Evolutionary conservation across 1,140 invertebrate genomes (phyloP).

Genomic region (Penaeus vannamei): DNA sequence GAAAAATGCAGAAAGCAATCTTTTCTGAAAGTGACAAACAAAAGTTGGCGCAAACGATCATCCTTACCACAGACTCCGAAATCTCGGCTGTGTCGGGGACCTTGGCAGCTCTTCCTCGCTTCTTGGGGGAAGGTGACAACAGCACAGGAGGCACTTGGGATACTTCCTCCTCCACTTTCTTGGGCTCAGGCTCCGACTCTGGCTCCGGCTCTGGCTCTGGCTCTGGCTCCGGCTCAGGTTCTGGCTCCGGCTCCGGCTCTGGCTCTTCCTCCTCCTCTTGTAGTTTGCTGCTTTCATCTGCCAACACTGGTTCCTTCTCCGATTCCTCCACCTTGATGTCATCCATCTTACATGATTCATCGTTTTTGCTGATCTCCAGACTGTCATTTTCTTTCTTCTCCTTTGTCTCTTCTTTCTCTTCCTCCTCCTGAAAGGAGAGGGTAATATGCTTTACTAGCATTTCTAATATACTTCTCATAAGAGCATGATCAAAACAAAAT

Average conservation of each 20-base stretch:
- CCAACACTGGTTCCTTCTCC: neutral
- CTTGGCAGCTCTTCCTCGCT: too few species aligned
- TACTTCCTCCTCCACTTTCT: neutral
- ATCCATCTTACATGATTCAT: neutral
- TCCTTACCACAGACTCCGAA: too few species aligned
- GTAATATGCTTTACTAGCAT: too few species aligned
- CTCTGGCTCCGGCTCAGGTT: too few species aligned
- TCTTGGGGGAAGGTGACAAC: neutral
- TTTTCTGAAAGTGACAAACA: too few species aligned
- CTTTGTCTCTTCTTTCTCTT: conserved; percentile 11
- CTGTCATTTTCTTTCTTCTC: neutral
- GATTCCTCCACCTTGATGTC: conserved; percentile 19
- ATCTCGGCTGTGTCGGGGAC: too few species aligned
- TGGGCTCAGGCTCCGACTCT: neutral
- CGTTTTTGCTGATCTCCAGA: conserved; percentile 1
- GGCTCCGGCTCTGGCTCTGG: neutral
- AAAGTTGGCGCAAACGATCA: too few species aligned
- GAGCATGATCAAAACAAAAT: too few species aligned
- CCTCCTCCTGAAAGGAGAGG: conserved; percentile 21
- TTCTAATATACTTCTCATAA: too few species aligned
- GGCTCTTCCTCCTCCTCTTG: conserved; percentile 45
- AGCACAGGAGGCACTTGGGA: neutral
- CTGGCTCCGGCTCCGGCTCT: neutral
- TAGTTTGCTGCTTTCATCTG: conserved; percentile 43
- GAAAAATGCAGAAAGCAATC: too few species aligned